Evolutionary conservation across 2,888 invertebrate genomes (phyloP), one percentile per base, ranked within the genome.

Genomic region (Eudasyphora cyanicolor): DNA sequence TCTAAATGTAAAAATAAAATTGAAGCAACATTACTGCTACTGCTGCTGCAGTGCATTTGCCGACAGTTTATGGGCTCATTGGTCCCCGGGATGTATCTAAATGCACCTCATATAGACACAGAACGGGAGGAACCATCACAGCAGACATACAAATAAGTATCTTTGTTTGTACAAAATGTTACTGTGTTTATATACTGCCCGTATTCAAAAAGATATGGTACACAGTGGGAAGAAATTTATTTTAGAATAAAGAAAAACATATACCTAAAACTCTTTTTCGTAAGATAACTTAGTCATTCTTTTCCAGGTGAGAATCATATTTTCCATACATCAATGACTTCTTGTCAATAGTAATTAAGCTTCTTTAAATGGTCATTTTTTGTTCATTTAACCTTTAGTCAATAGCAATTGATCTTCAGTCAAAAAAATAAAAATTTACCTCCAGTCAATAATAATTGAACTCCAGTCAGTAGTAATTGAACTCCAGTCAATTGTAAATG

Each of bases 61-160:
- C 84, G 84, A 84, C 84, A 81, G 84, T 84, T 84, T 84, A 84
- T 84, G 80, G 75, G 80, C 80, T 78, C 84, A 84, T 78, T 81
- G 80, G 80, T 81, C 77, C 64, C 71, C 54, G 71, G 35, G 75
- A 84, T 84, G 78, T 81, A n/a, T n/a, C n/a, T n/a, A 84, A 84
- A 80, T 84, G 80, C 84, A 84, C 57, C 45, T 17, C 60, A 74
- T 64, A 27, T 32, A 62, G 62, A 62, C 62, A 32, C 51, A 21
- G 51, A 24, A 21, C 17, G 24, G 7, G 32, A 2, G 24, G 51
- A n/a, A n/a, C 51, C 6, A 54, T 24, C 57, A 57, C 27, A 24
- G n/a, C 57, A 7, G 1, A 64, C 64, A 19, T 21, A 64, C 12
- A 35, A 27, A 4, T 14, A 57, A 14, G 24, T 57, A 27, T 57